Conservation (phyloP, 2,113 vertebrate genomes). For the Paradisaea rubra region DNA sequence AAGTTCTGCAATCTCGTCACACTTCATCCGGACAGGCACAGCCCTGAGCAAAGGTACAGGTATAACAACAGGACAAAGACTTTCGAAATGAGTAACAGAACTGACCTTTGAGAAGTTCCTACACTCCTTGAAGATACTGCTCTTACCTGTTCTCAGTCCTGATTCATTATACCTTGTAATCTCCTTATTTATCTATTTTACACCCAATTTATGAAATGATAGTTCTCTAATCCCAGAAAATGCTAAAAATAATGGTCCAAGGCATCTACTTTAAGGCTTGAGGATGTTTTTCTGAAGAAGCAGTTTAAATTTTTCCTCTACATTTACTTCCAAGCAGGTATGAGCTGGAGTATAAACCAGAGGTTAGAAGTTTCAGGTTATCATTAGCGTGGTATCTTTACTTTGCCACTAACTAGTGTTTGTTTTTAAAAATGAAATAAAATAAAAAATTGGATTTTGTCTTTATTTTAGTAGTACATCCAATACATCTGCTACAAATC, state of each 20-base stretch:
- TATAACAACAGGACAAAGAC: background rate
- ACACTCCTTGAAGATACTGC: background rate
- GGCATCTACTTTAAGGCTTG: background rate
- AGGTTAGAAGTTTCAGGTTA: background rate
- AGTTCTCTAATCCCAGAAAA: background rate
- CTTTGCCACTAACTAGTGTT: background rate
- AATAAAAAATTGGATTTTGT: background rate
- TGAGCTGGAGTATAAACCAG: background rate
- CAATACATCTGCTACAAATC: background rate
- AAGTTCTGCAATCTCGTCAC: background rate
- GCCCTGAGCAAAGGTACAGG: slow-evolving; percentile 20
- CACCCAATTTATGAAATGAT: background rate
- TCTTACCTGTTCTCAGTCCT: background rate
- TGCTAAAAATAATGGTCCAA: background rate
- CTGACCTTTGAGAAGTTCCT: background rate
- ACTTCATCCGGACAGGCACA: background rate
- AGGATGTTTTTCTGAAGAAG: background rate
- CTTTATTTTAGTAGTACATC: background rate
- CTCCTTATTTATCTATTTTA: background rate
- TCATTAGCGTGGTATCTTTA: background rate
- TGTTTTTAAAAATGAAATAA: background rate
- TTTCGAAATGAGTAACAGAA: background rate
- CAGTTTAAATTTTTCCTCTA: background rate
- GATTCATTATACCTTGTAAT: background rate
- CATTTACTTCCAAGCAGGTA: slow-evolving; percentile 1